Base-by-base conservation (phyloP, 2,888 invertebrate genomes). In the Cheilosia impressa region DNA sequence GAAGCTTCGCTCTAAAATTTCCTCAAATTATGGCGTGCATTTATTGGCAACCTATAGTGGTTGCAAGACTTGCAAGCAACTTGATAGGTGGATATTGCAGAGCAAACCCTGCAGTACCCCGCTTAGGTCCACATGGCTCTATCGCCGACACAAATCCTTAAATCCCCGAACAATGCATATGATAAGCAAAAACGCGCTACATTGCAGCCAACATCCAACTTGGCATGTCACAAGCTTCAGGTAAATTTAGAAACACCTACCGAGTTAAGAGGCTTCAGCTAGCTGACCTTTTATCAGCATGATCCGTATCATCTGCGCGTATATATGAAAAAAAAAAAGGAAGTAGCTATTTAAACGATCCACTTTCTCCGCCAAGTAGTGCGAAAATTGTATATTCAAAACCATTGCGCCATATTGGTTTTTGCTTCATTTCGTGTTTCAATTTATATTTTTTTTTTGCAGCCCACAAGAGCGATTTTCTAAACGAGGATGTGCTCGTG, bases 351-450 rank as follows among this genome's bases (percentile, higher is more conserved):
- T 68, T 45, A 38, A 69, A 55, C 24, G 27, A 69, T 31, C n/a
- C 57, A 62, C 38, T 55, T 69, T 53, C 10, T 45, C n/a, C 13
- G 15, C 19, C 27, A 38, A 31, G 24, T 38, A 38, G 34, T 17
- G n/a, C 34, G 17, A 65, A 60, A 72, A 69, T 77, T 77, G 63
- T 84, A 84, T 87, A 84, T 87, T 75, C 84, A 68, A 84, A 87
- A 87, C 81, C 73, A 41, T 68, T 78, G 77, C 75, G 79, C 69
- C 87, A 82, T 73, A 82, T 81, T 81, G 82, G 75, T 76, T 73
- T 80, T 80, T 73, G 80, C 68, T 77, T 71, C 57, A 68, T 52
- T 63, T 68, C 69, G n/a, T 50, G 15, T 38, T 68, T 22, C 9
- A n/a, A 31, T 22, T 57, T 57, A 2, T 34, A 4, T 45, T 27